These are phyloP conservation scores for Tethya wilhelma DNA, from an alignment of 37 sponge, comb jelly and placozoan species.

Conservation along the genomic window DNA sequence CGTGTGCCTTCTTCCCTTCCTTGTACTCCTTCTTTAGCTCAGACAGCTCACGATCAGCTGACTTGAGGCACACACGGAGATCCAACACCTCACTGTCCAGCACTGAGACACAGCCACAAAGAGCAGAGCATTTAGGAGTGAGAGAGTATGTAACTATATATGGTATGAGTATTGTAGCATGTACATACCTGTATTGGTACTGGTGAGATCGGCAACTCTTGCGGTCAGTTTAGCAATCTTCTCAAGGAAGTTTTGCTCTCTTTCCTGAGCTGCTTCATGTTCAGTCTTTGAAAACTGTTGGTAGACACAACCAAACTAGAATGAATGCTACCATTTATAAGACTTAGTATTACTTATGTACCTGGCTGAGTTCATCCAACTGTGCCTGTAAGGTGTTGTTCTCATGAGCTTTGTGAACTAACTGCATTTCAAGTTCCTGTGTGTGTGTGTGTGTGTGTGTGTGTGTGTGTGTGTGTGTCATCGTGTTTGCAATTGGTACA, in stretches of 20 bases:
- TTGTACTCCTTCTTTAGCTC: slow-evolving; percentile 40
- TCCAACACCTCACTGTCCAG: slow-evolving; percentile 67
- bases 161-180: background rate
- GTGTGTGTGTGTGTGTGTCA: slow-evolving; percentile 17
- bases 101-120: slow-evolving; percentile 11
- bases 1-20: slow-evolving; percentile 20
- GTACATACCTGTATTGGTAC: slow-evolving; percentile 57
- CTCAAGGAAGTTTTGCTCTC: slow-evolving; percentile 50
- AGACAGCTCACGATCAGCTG: slow-evolving; percentile 68
- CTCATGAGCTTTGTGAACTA: slow-evolving; percentile 15
- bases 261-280: slow-evolving; percentile 21
- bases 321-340: background rate
- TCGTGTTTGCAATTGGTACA: background rate
- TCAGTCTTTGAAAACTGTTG: slow-evolving; percentile 36
- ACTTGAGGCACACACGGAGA: slow-evolving; percentile 54
- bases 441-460: slow-evolving; percentile 35
- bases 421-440: slow-evolving; percentile 40
- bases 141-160: background rate
- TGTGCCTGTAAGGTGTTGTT: slow-evolving; percentile 36
- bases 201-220: slow-evolving; percentile 56
- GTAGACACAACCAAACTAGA: background rate
- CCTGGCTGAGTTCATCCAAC: slow-evolving; percentile 45
- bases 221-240: slow-evolving; percentile 28
- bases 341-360: background rate
- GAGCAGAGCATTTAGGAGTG: background rate